A percentile compares a stretch with the other conserved stretches of the same genome.
These are phyloP conservation scores for Lontra canadensis DNA, from an alignment of 2,113 vertebrate species.

Conservation along the genomic window DNA sequence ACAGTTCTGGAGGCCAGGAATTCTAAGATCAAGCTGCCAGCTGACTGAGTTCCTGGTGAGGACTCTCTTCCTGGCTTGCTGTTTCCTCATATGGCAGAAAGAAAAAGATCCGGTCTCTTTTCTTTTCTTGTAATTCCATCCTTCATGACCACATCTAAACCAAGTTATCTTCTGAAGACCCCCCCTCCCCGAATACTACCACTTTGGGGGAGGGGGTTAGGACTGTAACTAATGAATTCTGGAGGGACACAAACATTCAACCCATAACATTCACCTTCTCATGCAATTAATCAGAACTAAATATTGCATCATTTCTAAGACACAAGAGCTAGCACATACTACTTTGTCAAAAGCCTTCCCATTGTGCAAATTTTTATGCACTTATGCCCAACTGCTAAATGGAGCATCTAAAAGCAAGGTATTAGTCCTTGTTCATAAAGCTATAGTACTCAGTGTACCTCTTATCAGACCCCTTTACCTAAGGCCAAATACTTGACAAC, in stretches of 20 bases:
- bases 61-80: background rate
- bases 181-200: background rate
- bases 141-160: background rate
- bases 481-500: background rate
- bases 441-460: background rate
- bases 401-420: background rate
- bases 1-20: background rate
- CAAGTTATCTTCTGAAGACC: background rate
- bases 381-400: background rate
- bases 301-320: background rate
- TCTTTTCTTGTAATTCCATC: background rate
- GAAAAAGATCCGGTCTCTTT: background rate
- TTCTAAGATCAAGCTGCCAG: background rate
- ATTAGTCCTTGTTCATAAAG: background rate
- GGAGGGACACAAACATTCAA: background rate
- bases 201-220: background rate
- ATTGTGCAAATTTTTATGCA: background rate
- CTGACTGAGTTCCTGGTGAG: background rate
- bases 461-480: background rate
- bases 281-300: slow-evolving; percentile 30
- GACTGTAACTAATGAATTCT: background rate
- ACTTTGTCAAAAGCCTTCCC: background rate
- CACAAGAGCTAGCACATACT: background rate
- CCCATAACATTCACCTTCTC: background rate
- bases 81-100: background rate